These are phyloP conservation scores for Microctenopoma steveboyesi DNA, from an alignment of 2,797 vertebrate genomes.

Conservation along the genomic window DNA sequence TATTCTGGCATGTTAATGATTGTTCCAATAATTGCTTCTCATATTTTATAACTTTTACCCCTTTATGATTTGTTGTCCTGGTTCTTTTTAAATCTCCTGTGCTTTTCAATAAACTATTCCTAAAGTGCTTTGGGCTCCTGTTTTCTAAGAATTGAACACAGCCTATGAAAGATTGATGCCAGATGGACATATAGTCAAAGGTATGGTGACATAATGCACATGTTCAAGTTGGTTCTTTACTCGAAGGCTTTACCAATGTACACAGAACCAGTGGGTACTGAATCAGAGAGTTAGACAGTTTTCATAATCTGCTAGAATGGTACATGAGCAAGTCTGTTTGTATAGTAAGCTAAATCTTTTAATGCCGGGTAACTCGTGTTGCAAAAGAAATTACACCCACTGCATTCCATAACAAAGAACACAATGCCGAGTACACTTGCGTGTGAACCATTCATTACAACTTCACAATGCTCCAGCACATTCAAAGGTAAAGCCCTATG, in stretches of 20 bases:
- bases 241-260: slow-evolving; percentile 20
- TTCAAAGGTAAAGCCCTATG: slow-evolving; percentile 63
- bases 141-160: slow-evolving; percentile 50
- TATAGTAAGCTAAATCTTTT: slow-evolving; percentile 62
- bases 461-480: slow-evolving; percentile 60
- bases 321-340: slow-evolving; percentile 37
- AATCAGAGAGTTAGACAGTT: slow-evolving; percentile 29
- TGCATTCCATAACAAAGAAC: slow-evolving; percentile 61
- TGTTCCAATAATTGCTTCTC: slow-evolving; percentile 84
- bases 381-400: slow-evolving; percentile 56
- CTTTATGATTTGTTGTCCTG: slow-evolving; percentile 78
- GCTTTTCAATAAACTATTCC: slow-evolving; percentile 87
- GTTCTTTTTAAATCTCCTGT: slow-evolving; percentile 83
- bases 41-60: slow-evolving; percentile 85
- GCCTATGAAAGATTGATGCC: slow-evolving; percentile 54
- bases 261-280: slow-evolving; percentile 31
- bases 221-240: slow-evolving; percentile 48
- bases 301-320: slow-evolving; percentile 25
- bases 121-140: slow-evolving; percentile 57
- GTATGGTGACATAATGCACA: slow-evolving; percentile 62
- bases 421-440: slow-evolving; percentile 56
- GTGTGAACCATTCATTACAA: slow-evolving; percentile 50
- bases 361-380: slow-evolving; percentile 39
- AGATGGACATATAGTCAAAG: slow-evolving; percentile 61
- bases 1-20: slow-evolving; percentile 75